Evolutionary conservation across 2,113 vertebrate genomes (phyloP).

Genomic region (Ptilorrhoa leucosticta): DNA sequence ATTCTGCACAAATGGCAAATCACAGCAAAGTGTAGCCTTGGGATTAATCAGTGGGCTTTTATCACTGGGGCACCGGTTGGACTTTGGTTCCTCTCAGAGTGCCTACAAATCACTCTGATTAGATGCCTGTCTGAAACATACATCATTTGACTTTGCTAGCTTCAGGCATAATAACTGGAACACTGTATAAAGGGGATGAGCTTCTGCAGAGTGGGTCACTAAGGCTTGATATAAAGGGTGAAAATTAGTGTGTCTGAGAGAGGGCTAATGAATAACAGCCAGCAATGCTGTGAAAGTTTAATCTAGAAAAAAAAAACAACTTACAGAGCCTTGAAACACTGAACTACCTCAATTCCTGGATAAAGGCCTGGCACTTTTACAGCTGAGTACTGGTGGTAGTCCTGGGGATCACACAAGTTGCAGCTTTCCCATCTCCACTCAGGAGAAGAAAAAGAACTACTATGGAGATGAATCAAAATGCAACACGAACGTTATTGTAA

Average conservation of each 20-base stretch:
- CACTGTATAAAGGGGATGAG: neutral
- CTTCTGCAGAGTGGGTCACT: neutral
- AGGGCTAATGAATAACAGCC: neutral
- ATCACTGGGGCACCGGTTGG: neutral
- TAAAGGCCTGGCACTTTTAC: neutral
- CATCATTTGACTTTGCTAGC: neutral
- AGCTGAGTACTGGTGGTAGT: neutral
- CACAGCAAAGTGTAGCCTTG: neutral
- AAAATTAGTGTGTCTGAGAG: neutral
- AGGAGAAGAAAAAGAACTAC: neutral
- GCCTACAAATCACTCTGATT: conserved; percentile 11
- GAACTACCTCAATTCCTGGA: neutral
- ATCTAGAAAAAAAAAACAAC: neutral
- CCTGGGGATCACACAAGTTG: neutral
- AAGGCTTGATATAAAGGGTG: neutral
- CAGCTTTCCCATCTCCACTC: neutral
- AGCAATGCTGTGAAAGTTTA: neutral
- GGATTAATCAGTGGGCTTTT: conserved; percentile 20
- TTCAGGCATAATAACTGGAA: neutral
- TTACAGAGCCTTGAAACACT: neutral
- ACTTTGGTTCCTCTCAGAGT: neutral
- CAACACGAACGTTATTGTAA: neutral
- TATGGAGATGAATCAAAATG: neutral
- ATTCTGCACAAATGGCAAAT: neutral
- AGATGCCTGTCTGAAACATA: neutral